Evolutionary conservation across 2,113 vertebrate species (phyloP), one percentile per base, ranked within the genome.

Genomic region (Semnornis frantzii): DNA sequence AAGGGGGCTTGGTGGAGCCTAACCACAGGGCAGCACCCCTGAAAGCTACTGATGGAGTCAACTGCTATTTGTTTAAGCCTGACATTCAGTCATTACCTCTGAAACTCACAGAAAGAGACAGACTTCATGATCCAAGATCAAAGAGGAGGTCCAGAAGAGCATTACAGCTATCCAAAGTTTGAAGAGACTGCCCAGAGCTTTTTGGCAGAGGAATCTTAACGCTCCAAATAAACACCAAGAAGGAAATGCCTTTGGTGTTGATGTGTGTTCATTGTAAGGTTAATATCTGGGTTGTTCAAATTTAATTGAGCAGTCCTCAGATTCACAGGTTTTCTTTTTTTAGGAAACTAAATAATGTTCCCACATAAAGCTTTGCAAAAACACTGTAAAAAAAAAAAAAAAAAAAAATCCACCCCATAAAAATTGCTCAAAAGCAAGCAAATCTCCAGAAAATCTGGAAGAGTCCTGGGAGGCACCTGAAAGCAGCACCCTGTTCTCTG

Each of bases 111-210:
- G 85, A 97, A 97, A 94, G 97, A 97, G 90, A 96, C 92, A 27
- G 87, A 97, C 57, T 97, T 97, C 6, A 95, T 95, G 19, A 95
- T 94, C 54, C 97, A 96, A 92, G 95, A 94, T 79, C 97, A 97
- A 93, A 96, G 94, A 81, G 97, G 97, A 73, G 97, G 97, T 98
- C 97, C 97, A 94, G 97, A 92, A 93, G 93, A 97, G 87, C 96
- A 96, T 57, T 98, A 97, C 97, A 98, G 90, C 42, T 95, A 97
- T 96, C 98, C 98, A 12, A 97, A 94, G 59, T 97, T 97, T 95
- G 98, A 98, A 85, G 97, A 98, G 87, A 98, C 98, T 70, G 98
- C 98, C 89, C 97, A 98, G 97, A 98, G 98, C 80, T 97, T 98
- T 94, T 98, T 98, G 87, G 97, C 96, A 6, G 98, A 98, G 78